These are phyloP conservation scores for Cataglyphis hispanica DNA, from an alignment of 1,140 invertebrate genomes.

Conservation along the genomic window DNA sequence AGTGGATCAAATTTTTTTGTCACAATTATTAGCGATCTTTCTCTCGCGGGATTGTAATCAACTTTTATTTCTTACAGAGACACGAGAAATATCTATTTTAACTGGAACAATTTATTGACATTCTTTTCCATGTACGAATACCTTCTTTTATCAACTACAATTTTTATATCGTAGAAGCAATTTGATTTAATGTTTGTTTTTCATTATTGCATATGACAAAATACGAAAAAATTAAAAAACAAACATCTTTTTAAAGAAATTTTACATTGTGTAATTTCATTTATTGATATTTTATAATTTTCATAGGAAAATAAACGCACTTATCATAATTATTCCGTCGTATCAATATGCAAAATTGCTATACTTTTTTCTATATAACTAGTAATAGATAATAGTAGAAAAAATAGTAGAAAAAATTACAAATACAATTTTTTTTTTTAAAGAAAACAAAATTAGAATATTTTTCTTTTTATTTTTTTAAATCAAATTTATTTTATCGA, in stretches of 20 bases:
- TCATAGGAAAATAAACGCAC: not conserved
- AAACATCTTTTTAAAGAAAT: constrained; percentile 5
- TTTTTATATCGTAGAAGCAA: not conserved
- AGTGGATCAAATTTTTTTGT: not conserved
- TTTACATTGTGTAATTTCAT: not conserved
- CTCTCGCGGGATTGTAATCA: not conserved
- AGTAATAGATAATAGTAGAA: not conserved
- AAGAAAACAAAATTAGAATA: no score
- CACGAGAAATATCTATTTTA: not conserved
- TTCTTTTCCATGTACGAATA: not conserved
- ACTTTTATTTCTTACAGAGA: not conserved
- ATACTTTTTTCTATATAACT: not conserved
- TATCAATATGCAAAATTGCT: not conserved
- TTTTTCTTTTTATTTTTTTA: not conserved
- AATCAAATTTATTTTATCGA: not conserved
- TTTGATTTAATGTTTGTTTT: constrained; percentile 15
- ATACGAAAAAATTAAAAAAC: not conserved
- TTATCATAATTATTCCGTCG: not conserved
- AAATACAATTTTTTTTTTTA: not conserved
- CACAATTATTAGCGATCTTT: constrained; percentile 12
- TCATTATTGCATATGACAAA: not conserved
- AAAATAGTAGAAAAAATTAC: not conserved
- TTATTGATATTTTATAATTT: constrained; percentile 9
- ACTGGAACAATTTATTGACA: not conserved
- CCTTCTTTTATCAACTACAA: not conserved